Evolutionary conservation across 2,113 vertebrate genomes (phyloP).

Genomic region (Protobothrops flavoviridis): DNA sequence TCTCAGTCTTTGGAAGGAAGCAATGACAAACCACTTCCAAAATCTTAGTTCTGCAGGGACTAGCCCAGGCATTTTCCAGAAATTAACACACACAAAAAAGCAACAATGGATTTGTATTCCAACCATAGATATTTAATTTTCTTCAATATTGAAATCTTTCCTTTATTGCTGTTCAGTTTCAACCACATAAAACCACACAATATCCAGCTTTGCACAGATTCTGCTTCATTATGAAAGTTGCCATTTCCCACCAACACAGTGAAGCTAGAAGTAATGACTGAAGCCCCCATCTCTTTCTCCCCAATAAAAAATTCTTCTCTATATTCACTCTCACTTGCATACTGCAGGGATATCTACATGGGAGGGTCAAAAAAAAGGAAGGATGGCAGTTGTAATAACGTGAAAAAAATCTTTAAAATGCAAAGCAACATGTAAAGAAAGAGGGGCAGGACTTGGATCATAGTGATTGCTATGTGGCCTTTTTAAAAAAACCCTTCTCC

Average conservation of each 20-base stretch:
- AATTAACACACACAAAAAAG: background rate
- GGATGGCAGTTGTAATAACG: background rate
- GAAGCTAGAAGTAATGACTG: background rate
- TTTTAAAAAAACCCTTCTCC: background rate
- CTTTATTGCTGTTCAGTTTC: background rate
- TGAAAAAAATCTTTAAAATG: background rate
- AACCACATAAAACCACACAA: background rate
- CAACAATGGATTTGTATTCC: background rate
- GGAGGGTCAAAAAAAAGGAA: background rate
- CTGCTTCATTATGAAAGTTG: background rate
- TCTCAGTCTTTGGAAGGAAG: background rate
- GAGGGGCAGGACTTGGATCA: background rate
- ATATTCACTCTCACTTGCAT: background rate
- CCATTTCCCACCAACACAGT: background rate
- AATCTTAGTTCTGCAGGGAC: background rate
- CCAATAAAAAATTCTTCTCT: background rate
- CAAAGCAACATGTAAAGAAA: background rate
- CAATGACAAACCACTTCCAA: background rate
- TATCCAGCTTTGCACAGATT: background rate
- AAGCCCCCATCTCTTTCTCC: background rate
- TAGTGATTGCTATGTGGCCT: background rate
- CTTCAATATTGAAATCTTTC: background rate
- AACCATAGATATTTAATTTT: background rate
- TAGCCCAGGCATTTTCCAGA: background rate
- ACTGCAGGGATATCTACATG: background rate